Conservation (phyloP, 2,113 vertebrate genomes). For the Peromyscus californicus region DNA sequence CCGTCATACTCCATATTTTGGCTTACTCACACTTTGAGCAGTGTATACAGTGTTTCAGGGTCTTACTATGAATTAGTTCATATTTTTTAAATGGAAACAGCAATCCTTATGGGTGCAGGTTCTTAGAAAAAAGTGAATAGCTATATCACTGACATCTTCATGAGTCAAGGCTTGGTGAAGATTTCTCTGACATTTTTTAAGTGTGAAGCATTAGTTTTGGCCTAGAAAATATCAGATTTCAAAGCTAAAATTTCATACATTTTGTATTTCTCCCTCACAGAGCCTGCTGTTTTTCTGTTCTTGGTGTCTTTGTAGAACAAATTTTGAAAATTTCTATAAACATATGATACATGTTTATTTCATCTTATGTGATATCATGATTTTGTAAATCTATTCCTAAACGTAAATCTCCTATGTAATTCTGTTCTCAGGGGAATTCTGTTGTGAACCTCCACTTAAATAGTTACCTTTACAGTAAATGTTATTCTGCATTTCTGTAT, state of each 20-base stretch:
- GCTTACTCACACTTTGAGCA: not conserved
- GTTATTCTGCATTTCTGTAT: slow-evolving; percentile 17
- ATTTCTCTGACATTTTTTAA: slow-evolving; percentile 48
- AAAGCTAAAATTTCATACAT: slow-evolving; percentile 47
- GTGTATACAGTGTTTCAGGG: not conserved
- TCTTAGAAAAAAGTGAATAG: slow-evolving; percentile 42
- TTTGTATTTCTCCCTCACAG: slow-evolving; percentile 41
- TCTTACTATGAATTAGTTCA: slow-evolving; percentile 31
- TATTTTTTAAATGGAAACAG: not conserved
- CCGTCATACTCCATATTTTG: not conserved
- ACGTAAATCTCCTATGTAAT: slow-evolving; percentile 58
- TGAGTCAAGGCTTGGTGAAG: not conserved
- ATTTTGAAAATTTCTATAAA: slow-evolving; percentile 48
- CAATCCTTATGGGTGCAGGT: slow-evolving; percentile 17
- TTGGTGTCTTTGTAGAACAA: not conserved
- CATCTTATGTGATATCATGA: slow-evolving; percentile 56
- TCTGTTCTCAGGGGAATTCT: slow-evolving; percentile 50
- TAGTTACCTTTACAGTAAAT: slow-evolving; percentile 6
- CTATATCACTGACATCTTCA: slow-evolving; percentile 28
- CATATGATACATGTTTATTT: slow-evolving; percentile 59
- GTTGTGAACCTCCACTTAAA: slow-evolving; percentile 53
- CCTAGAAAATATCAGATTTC: slow-evolving; percentile 51
- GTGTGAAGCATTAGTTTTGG: slow-evolving; percentile 28
- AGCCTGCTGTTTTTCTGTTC: slow-evolving; percentile 57
- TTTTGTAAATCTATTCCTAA: slow-evolving; percentile 70